Base-by-base conservation (phyloP, 1,140 invertebrate genomes). In the Ips typographus region DNA sequence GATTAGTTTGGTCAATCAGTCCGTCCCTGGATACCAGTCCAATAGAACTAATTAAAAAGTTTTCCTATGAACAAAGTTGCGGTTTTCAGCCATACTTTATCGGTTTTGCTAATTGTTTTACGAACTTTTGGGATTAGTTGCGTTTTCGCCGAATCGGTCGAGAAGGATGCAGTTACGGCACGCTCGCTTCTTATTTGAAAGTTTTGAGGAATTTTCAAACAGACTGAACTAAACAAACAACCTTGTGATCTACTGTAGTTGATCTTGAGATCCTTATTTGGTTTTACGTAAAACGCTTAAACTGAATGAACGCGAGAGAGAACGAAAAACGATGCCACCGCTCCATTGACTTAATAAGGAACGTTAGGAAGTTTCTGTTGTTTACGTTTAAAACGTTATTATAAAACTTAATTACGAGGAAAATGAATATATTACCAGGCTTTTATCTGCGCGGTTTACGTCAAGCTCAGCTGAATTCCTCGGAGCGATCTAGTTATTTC, bases 31-130 rank as follows among this genome's bases (percentile, higher is more conserved):
- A 22, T 22, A 47, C 51, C n/a, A 22, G 40, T 64, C 51, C 63
- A 65, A 55, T 59, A 67, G 8, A 67, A 67, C 65, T 67, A 67
- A 67, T 67, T 67, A 67, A 67, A 67, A 67, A 67, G 65, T 67
- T 67, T 67, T 55, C 41, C 39, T 65, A 7, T 37, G 37, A 47
- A 42, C 37, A 67, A 67, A 59, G 42, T 59, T 67, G 55, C 40
- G 55, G 65, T 60, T 67, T 67, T 67, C 43, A 67, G 40, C 40
- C 52, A 37, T 55, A 65, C 62, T 65, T 65, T 65, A 65, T 42
- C 36, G 40, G 57, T 59, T 59, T 41, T 59, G 57, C 38, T 59
- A 42, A 59, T 59, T 42, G 57, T 59, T 40, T 59, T 42, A 40
- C 38, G 42, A 59, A 59, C 38, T 59, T 59, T 55, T 8, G 40